A percentile compares a stretch with the other conserved stretches of the same genome.
Evolutionary conservation across 2,113 vertebrate species (phyloP).

Genomic region (Regulus satrapa): DNA sequence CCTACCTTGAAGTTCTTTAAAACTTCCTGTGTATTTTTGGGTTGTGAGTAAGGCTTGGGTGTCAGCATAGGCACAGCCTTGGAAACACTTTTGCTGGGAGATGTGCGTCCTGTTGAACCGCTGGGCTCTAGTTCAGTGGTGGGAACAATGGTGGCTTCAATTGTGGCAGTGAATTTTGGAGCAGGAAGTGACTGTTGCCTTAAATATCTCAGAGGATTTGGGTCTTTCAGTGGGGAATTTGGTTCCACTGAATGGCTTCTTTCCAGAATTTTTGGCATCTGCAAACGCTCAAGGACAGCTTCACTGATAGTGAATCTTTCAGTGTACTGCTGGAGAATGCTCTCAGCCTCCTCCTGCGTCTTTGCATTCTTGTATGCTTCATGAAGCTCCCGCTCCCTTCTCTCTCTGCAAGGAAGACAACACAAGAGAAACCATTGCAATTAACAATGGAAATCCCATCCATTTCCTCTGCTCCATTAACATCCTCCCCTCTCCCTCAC

Average conservation of each 20-base stretch:
- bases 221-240: constrained; percentile 73
- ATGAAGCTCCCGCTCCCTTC: constrained; percentile 86
- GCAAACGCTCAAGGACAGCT: constrained; percentile 86
- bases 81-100: constrained; percentile 76
- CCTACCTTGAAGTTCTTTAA: constrained; percentile 86
- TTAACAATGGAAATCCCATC: not conserved
- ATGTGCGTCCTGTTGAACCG: constrained; percentile 60
- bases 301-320: constrained; percentile 97
- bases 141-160: constrained; percentile 84
- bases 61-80: constrained; percentile 86
- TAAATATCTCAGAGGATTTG: constrained; percentile 86
- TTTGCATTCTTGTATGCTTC: constrained; percentile 84
- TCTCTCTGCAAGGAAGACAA: constrained; percentile 71
- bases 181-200: constrained; percentile 88
- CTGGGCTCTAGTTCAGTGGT: constrained; percentile 64
- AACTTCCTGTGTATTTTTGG: constrained; percentile 73
- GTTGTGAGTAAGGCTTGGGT: constrained; percentile 87
- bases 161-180: constrained; percentile 90
- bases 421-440: not conserved
- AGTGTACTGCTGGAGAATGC: constrained; percentile 87
- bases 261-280: constrained; percentile 92
- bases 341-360: constrained; percentile 86
- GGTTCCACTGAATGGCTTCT: constrained; percentile 92
- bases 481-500: not conserved
- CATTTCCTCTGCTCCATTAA: not conserved